Conservation (phyloP, 2,888 invertebrate genomes). For the Periphyllus acericola region DNA sequence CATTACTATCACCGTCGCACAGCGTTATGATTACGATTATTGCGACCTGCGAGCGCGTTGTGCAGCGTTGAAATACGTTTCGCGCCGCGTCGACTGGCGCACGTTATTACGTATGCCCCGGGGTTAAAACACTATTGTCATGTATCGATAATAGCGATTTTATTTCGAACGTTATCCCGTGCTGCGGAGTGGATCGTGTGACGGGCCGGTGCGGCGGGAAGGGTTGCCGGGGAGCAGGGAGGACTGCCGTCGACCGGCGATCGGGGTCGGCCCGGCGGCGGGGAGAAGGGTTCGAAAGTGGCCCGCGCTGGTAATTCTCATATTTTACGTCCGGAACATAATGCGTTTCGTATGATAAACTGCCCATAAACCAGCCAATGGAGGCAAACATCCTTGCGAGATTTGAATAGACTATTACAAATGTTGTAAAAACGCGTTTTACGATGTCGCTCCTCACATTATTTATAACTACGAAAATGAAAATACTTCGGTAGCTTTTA, state of each 20-base stretch:
- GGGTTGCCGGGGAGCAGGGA: not conserved
- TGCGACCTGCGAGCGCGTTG: not conserved
- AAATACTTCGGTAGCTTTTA: conserved; percentile 54
- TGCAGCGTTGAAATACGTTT: not conserved
- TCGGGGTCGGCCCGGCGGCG: not conserved
- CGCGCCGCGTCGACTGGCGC: not conserved
- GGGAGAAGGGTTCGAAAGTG: conserved; percentile 12
- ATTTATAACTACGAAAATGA: conserved; percentile 53
- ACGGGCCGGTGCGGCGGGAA: not conserved
- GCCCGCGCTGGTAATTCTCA: conserved; percentile 33
- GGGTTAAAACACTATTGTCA: not conserved
- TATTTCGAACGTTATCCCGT: not conserved
- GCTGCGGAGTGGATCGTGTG: too few relatives aligned
- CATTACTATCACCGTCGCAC: not conserved
- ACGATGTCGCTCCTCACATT: conserved; percentile 28
- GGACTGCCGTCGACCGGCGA: too few relatives aligned
- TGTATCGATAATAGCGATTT: not conserved
- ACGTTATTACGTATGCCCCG: not conserved
- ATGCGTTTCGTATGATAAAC: conserved; percentile 49
- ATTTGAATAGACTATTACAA: conserved; percentile 60
- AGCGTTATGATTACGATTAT: not conserved
- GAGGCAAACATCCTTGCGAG: conserved; percentile 28
- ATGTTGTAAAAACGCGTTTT: conserved; percentile 53
- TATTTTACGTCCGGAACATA: conserved; percentile 47
- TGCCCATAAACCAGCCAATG: conserved; percentile 37